Evolutionary conservation across 2,888 invertebrate species (phyloP).

Genomic region (Sipunculus nudus): DNA sequence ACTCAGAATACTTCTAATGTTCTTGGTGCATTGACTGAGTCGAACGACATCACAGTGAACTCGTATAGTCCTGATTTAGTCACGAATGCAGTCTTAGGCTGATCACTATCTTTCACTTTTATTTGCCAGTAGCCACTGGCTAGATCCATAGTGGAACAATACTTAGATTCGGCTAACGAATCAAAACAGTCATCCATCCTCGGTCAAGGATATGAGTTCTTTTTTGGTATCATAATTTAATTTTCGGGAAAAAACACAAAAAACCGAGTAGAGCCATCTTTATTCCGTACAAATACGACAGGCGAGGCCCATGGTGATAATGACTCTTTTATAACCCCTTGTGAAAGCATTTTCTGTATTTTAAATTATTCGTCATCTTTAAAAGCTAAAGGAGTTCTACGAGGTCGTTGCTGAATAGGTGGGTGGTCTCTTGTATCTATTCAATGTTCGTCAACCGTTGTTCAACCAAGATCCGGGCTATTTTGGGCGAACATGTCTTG

Average conservation of each 20-base stretch:
- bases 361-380: no score
- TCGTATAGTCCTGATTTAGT: not conserved
- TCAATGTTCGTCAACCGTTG: not conserved
- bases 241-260: conserved; percentile 6
- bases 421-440: conserved; percentile 8
- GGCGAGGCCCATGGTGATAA: not conserved
- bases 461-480: conserved; percentile 1
- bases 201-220: conserved; percentile 11
- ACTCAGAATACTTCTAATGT: no score
- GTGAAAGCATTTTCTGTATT: no score
- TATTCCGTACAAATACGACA: conserved; percentile 1
- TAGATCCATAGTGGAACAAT: conserved; percentile 7
- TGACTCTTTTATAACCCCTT: not conserved
- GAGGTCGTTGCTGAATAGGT: conserved; percentile 16
- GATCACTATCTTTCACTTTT: not conserved
- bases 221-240: not conserved
- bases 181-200: conserved; percentile 10
- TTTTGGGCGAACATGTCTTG: conserved; percentile 1
- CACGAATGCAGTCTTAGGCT: conserved; percentile 13
- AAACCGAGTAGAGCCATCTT: not conserved
- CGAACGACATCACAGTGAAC: no score
- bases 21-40: no score
- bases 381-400: no score
- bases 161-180: conserved; percentile 1
- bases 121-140: conserved; percentile 11